Conservation (phyloP, 2,888 invertebrate genomes). For the Cantharis rufa region DNA sequence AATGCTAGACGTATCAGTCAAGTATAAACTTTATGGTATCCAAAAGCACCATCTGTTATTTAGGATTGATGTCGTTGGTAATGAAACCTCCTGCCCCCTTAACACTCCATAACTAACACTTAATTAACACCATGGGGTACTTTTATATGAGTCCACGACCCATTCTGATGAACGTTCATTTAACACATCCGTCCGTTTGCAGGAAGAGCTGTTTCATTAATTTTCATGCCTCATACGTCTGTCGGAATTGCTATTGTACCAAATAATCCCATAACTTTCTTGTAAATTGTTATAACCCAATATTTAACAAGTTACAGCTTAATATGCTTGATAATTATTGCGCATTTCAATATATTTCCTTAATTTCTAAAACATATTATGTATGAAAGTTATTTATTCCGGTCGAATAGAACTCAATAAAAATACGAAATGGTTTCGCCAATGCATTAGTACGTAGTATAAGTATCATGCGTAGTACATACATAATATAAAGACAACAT, state of each 20-base stretch:
- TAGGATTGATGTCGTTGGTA: slow-evolving; percentile 38
- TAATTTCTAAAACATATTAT: background rate
- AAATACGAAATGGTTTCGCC: background rate
- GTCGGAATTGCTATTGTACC: slow-evolving; percentile 26
- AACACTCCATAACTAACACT: slow-evolving; percentile 47
- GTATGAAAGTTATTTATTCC: background rate
- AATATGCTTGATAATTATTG: background rate
- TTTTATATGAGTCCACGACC: slow-evolving; percentile 46
- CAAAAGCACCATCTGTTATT: slow-evolving; percentile 38
- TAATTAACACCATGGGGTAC: slow-evolving; percentile 51
- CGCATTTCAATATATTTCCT: background rate
- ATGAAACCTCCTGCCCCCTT: slow-evolving; percentile 35
- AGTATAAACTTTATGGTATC: slow-evolving; percentile 16
- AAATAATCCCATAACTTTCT: slow-evolving; percentile 28
- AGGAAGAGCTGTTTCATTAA: slow-evolving; percentile 29
- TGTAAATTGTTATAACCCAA: slow-evolving; percentile 7
- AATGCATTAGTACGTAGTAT: slow-evolving; percentile 6
- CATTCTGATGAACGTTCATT: slow-evolving; percentile 40
- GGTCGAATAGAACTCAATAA: background rate
- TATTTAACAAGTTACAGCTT: background rate
- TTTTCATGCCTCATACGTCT: slow-evolving; percentile 28
- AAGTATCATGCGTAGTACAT: too few relatives aligned
- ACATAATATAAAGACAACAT: background rate
- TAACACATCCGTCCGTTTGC: slow-evolving; percentile 35
- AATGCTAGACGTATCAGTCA: background rate